Evolutionary conservation across 2,113 vertebrate genomes (phyloP).

Genomic region (Nesogale talazaci): DNA sequence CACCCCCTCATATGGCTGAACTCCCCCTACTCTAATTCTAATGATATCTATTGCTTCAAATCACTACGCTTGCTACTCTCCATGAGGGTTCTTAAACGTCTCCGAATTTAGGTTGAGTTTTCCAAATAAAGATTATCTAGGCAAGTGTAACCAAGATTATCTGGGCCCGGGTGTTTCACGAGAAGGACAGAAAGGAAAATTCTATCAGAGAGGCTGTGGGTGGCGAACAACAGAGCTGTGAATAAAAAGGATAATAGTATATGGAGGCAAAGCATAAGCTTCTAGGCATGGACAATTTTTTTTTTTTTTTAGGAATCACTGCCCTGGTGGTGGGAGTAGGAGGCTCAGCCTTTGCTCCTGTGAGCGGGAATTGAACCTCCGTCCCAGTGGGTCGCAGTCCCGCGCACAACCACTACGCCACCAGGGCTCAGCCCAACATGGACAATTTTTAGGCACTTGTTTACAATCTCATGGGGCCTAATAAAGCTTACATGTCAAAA

Average conservation of each 20-base stretch:
- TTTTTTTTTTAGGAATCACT: no score
- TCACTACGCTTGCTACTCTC: neutral
- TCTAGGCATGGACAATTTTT: no score
- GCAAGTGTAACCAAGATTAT: neutral
- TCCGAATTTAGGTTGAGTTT: conserved; percentile 27
- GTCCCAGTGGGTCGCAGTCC: no score
- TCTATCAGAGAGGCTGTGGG: conserved; percentile 64
- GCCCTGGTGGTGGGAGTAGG: no score
- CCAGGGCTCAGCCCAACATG: no score
- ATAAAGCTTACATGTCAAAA: neutral
- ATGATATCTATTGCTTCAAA: neutral
- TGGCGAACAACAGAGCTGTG: conserved; percentile 78
- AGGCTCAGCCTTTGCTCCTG: no score
- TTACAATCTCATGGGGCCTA: conserved; percentile 27
- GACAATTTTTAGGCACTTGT: neutral
- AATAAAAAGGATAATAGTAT: conserved; percentile 81
- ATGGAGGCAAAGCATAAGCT: neutral
- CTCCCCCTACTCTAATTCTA: neutral
- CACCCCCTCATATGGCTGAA: fast-evolving
- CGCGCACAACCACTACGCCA: no score
- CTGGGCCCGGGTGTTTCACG: neutral
- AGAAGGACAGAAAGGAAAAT: neutral
- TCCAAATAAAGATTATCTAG: conserved; percentile 62
- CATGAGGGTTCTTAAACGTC: conserved; percentile 33
- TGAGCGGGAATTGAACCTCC: no score